Conservation (phyloP, 1,140 invertebrate species). For the Diachasma alloeum region DNA sequence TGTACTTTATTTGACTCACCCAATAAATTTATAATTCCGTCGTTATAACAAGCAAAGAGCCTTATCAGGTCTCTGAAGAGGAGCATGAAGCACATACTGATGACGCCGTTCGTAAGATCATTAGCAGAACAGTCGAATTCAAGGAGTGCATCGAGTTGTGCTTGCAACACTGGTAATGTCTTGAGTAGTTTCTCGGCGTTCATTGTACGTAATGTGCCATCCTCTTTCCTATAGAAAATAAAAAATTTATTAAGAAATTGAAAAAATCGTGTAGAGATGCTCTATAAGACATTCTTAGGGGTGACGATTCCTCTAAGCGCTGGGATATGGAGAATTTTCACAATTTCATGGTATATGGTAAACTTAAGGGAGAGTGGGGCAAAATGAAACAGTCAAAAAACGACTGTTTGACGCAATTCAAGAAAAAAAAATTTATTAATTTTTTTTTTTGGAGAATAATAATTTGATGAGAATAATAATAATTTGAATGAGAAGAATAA, state of each 20-base stretch:
- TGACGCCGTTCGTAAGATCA: constrained; percentile 97
- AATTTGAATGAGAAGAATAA: too few species aligned
- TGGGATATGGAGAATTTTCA: too few species aligned
- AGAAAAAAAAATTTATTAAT: too few species aligned
- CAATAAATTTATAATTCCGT: constrained; percentile 98
- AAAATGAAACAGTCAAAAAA: too few species aligned
- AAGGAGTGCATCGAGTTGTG: constrained; percentile 92
- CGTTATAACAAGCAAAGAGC: constrained; percentile 99
- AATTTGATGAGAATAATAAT: too few species aligned
- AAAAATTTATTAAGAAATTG: constrained; percentile 5
- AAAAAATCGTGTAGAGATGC: too few species aligned
- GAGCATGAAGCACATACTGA: constrained; percentile 98
- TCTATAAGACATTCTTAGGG: too few species aligned
- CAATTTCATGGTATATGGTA: too few species aligned
- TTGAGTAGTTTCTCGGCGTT: constrained; percentile 96
- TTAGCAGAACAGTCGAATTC: constrained; percentile 98
- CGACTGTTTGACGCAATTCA: too few species aligned
- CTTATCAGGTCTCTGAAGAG: constrained; percentile 98
- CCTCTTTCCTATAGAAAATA: constrained; percentile 83
- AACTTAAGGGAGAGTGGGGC: too few species aligned
- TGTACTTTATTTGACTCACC: constrained; percentile 62
- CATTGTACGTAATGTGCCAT: constrained; percentile 96
- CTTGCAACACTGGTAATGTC: constrained; percentile 94
- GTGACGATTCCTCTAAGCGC: too few species aligned
- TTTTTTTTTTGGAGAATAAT: too few species aligned